These are phyloP conservation scores for Crocidura indochinensis DNA, from an alignment of 2,797 vertebrate genomes.

Conservation along the genomic window DNA sequence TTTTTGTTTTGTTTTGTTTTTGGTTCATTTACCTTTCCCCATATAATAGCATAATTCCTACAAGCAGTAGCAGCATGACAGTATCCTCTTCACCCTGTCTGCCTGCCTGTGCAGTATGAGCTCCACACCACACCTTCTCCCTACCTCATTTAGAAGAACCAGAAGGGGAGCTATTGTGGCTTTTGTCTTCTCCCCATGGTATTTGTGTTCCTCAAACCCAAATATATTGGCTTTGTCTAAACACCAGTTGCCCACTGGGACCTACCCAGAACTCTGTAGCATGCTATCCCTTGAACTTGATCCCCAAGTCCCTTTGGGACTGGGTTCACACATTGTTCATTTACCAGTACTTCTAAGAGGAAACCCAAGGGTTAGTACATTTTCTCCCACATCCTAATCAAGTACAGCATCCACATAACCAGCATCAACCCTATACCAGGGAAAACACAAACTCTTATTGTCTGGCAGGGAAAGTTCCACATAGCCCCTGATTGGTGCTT, in stretches of 20 bases:
- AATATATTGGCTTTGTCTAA: neutral
- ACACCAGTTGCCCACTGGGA: neutral
- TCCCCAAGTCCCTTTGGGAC: neutral
- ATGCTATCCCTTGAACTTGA: accelerated
- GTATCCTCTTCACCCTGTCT: neutral
- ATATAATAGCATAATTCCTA: neutral
- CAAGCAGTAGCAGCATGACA: neutral
- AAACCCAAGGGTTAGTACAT: neutral
- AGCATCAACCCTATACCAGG: neutral
- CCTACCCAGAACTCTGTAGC: neutral
- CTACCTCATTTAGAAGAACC: neutral
- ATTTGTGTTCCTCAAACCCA: neutral
- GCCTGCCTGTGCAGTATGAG: no score
- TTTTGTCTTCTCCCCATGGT: neutral
- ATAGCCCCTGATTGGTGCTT: neutral
- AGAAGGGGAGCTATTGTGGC: no score
- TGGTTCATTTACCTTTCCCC: neutral
- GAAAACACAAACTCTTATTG: neutral
- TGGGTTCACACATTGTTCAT: neutral
- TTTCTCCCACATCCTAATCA: neutral
- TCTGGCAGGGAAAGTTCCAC: neutral
- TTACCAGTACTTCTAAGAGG: neutral
- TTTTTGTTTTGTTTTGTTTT: neutral
- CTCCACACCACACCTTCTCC: neutral
- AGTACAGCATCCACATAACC: neutral